Evolutionary conservation across 2,888 invertebrate species (phyloP), one percentile per base, ranked within the genome.

Genomic region (Brenthis hecate): DNA sequence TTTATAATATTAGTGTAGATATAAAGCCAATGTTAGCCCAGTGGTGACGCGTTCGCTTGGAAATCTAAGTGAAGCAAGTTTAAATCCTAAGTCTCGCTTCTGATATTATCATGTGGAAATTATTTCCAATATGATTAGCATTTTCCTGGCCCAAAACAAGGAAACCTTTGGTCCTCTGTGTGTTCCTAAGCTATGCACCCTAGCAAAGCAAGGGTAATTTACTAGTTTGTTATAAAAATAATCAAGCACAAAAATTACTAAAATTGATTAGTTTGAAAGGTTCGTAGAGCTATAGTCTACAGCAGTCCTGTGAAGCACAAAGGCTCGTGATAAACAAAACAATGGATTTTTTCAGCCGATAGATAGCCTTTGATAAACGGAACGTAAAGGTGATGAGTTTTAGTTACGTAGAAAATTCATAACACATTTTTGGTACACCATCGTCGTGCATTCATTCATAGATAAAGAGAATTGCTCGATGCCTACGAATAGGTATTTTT

Each of bases 211-310:
- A 36, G 36, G 8, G 8, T 36, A 36, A 36, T 2, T 23, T 3
- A 4, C 23, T 23, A 23, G 23, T 23, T 23, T 3, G 23, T 23
- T 23, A 23, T 23, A 3, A 23, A 19, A 23, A 23, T 23, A 23
- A 23, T 23, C 23, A 3, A 23, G 3, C 2, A 23, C 28, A 5
- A 28, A 28, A 28, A 28, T 43, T 43, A 43, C 51, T 62, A 62
- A 53, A 62, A 53, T 62, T 36, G 53, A 62, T 62, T 62, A 62
- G 53, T 62, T 62, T 62, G 53, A 62, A 62, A 62, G 62, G 53
- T 62, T 53, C 51, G 51, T 36, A 36, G 16, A 36, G 62, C 53
- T 51, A 16, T n/a, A 6, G 62, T 0, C 62, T 13, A 62, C 53
- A 19, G 36, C 53, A 62, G 32, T 19, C 11, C 8, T 43, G 53